Percentiles rank a stretch among this genome's conserved stretches.
phyloP scores from a whole-genome alignment of 2,113 vertebrate species.

The Epinephelus moara region DNA sequence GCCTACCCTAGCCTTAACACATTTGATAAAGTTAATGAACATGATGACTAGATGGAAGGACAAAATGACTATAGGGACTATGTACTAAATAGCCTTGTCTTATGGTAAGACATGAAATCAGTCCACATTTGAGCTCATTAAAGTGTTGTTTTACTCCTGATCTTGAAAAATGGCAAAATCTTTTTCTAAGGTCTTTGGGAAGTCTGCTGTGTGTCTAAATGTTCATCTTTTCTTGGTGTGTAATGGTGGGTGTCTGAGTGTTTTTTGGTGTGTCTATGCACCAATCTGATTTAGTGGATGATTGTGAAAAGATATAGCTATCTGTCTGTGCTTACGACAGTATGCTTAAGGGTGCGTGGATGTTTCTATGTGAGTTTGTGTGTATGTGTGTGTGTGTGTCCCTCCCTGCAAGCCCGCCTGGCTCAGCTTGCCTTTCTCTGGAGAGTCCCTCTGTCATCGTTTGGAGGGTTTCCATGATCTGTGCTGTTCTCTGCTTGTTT shows the following conservation, averaged over 20 bases:
- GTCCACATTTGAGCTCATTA: background rate
- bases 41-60: background rate
- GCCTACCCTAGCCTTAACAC: background rate
- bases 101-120: background rate
- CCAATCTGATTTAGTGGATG: slow-evolving; percentile 7
- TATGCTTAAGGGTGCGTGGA: slow-evolving; percentile 1
- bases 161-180: background rate
- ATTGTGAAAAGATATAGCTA: slow-evolving; percentile 26
- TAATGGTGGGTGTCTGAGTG: background rate
- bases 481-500: slow-evolving; percentile 42
- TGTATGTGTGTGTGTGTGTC: background rate
- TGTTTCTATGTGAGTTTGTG: slow-evolving; percentile 2
- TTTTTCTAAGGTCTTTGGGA: too few relatives aligned
- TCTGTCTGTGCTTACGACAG: slow-evolving; percentile 11
- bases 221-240: background rate
- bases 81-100: background rate
- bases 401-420: slow-evolving; percentile 19
- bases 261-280: slow-evolving; percentile 10
- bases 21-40: background rate
- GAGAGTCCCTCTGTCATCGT: slow-evolving; percentile 61
- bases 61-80: background rate
- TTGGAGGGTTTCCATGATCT: slow-evolving; percentile 60
- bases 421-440: slow-evolving; percentile 12
- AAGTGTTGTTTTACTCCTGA: background rate
- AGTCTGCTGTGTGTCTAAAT: background rate